Percentiles rank a stretch among this genome's conserved stretches.
phyloP scores from a whole-genome alignment of 2,888 invertebrate genomes.

The Leucoma salicis region DNA sequence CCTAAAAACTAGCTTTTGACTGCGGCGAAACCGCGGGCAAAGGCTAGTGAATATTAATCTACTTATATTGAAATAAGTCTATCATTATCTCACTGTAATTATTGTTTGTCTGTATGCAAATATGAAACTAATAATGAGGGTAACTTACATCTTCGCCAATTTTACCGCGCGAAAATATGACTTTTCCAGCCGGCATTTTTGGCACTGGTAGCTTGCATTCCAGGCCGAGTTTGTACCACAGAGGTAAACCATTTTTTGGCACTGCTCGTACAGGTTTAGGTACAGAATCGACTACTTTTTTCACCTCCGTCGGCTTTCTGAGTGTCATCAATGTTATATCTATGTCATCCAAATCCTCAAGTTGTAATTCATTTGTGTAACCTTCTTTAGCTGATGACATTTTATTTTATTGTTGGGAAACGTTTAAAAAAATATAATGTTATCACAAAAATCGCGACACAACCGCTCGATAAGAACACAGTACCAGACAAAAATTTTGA shows the following conservation, averaged over 20 bases:
- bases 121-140: not conserved
- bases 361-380: slow-evolving; percentile 31
- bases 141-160: slow-evolving; percentile 76
- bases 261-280: slow-evolving; percentile 71
- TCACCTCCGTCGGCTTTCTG: slow-evolving; percentile 70
- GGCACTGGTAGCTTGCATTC: slow-evolving; percentile 80
- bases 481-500: slow-evolving; percentile 44
- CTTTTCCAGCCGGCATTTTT: slow-evolving; percentile 73
- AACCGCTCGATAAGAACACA: slow-evolving; percentile 19
- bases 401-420: slow-evolving; percentile 6
- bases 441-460: slow-evolving; percentile 35
- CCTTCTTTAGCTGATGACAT: slow-evolving; percentile 37
- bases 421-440: slow-evolving; percentile 27
- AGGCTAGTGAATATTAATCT: no score
- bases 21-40: no score
- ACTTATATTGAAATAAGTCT: no score
- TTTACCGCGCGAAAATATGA: slow-evolving; percentile 76
- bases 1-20: no score
- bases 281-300: slow-evolving; percentile 71
- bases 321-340: slow-evolving; percentile 65
- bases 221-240: slow-evolving; percentile 77
- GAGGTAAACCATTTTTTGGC: slow-evolving; percentile 75
- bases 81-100: no score
- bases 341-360: slow-evolving; percentile 53
- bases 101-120: no score